Conservation (phyloP, 2,888 invertebrate genomes). For the Agonopterix alstromeriana region DNA sequence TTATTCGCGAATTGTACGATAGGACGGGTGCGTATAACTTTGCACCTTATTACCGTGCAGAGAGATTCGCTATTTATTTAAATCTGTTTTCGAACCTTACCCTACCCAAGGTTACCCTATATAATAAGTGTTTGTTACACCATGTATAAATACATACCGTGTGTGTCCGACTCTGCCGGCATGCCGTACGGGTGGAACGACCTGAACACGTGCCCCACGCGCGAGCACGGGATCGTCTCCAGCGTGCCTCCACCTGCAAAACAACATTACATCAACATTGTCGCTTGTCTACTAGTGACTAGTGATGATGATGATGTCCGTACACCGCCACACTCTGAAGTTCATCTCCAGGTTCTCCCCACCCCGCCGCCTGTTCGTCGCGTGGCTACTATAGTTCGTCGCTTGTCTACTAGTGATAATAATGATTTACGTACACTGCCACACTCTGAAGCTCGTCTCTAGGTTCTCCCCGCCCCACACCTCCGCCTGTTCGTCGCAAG, state of each 20-base stretch:
- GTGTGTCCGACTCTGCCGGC: slow-evolving; percentile 92
- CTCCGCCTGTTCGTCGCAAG: slow-evolving; percentile 92
- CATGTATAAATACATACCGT: slow-evolving; percentile 72
- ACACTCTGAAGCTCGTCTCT: slow-evolving; percentile 97
- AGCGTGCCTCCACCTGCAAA: slow-evolving; percentile 87
- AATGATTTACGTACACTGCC: slow-evolving; percentile 73
- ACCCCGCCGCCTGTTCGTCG: slow-evolving; percentile 91
- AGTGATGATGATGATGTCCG: slow-evolving; percentile 15
- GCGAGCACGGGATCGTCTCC: slow-evolving; percentile 95
- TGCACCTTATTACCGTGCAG: no score
- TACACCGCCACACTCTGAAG: slow-evolving; percentile 90
- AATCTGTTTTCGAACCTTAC: no score
- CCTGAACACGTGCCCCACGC: slow-evolving; percentile 97
- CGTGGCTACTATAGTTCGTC: no score
- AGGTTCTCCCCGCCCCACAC: slow-evolving; percentile 99
- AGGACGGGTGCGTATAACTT: no score
- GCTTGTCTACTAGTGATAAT: no score
- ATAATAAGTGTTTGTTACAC: no score
- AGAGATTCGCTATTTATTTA: no score
- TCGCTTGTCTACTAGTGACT: neutral
- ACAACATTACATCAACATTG: neutral
- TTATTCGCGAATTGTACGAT: no score
- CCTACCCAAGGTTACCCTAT: no score
- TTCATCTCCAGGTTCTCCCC: slow-evolving; percentile 99
- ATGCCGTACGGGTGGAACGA: slow-evolving; percentile 96